A percentile compares a stretch with the other conserved stretches of the same genome.
These are phyloP conservation scores for Lepeophtheirus salmonis DNA, from an alignment of 1,140 invertebrate genomes.

Conservation along the genomic window DNA sequence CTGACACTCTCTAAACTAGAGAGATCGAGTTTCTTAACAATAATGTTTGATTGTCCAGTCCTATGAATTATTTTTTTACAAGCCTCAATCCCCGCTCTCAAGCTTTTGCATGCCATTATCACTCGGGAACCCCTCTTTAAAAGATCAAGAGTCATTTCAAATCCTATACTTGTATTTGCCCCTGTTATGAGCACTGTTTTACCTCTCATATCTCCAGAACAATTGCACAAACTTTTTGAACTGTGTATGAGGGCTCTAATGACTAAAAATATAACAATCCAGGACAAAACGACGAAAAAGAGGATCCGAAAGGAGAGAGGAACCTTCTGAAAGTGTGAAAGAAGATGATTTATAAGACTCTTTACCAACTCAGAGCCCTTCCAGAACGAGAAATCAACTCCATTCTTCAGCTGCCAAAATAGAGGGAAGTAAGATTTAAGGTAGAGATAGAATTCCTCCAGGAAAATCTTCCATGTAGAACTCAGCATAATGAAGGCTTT, in stretches of 20 bases:
- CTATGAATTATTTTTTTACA: background rate
- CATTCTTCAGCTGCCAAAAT: background rate
- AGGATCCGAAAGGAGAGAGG: background rate
- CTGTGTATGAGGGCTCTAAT: background rate
- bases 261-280: background rate
- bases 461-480: background rate
- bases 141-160: background rate
- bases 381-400: background rate
- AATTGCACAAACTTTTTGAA: background rate
- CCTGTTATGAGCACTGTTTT: background rate
- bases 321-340: background rate
- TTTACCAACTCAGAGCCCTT: background rate
- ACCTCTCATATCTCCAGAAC: background rate
- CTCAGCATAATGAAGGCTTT: too few relatives aligned
- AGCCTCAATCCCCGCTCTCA: background rate
- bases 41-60: background rate
- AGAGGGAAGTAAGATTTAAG: background rate
- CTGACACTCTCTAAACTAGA: background rate
- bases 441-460: background rate
- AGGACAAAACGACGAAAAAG: background rate
- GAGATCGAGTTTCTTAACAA: background rate
- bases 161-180: background rate
- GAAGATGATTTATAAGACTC: background rate
- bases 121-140: background rate
- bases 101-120: background rate